Evolutionary conservation across 2,797 vertebrate genomes (phyloP).

Genomic region (Fratercula arctica): DNA sequence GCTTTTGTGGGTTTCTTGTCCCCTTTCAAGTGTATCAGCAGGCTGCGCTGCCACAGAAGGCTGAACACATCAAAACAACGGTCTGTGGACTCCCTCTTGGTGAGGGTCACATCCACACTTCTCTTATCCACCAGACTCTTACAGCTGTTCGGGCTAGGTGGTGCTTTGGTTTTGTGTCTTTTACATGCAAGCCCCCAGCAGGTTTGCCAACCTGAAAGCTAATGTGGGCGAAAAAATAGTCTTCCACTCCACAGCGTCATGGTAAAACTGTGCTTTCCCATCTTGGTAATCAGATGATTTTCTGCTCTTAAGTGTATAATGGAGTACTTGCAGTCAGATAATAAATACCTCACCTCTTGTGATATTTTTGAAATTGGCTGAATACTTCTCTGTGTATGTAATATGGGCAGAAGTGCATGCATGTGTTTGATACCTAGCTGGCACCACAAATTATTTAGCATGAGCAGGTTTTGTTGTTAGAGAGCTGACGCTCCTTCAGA

Average conservation of each 20-base stretch:
- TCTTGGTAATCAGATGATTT: background rate
- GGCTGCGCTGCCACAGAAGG: background rate
- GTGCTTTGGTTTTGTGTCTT: background rate
- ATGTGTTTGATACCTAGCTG: background rate
- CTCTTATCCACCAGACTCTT: background rate
- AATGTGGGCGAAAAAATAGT: background rate
- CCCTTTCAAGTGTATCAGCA: conserved; percentile 5
- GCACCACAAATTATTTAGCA: background rate
- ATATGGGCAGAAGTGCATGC: background rate
- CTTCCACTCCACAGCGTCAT: background rate
- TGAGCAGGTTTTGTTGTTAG: background rate
- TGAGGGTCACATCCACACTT: background rate
- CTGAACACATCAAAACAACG: background rate
- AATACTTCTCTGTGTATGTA: background rate
- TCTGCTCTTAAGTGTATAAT: background rate
- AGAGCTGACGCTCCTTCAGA: background rate
- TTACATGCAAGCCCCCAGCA: background rate
- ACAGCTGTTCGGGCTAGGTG: background rate
- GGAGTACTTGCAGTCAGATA: background rate
- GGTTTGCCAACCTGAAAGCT: background rate
- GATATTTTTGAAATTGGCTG: background rate
- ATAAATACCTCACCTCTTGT: background rate
- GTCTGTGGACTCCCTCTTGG: background rate
- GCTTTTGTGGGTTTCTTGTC: background rate
- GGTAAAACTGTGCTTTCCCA: background rate